phyloP scores from a whole-genome alignment of 2,797 vertebrate species.

The Pseudochirops corinnae region DNA sequence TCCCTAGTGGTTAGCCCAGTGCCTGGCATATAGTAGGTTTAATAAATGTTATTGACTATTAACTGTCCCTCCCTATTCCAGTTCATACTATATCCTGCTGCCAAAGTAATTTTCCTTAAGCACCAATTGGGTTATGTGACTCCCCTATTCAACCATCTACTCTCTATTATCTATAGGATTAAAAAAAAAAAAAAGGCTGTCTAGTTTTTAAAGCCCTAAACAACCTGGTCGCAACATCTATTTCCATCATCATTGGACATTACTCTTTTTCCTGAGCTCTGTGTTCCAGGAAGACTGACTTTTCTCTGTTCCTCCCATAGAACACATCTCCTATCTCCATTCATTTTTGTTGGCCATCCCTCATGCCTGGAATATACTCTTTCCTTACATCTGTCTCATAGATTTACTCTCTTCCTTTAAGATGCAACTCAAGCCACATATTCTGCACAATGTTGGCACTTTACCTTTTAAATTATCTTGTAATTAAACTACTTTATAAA shows the following conservation, averaged over 20 bases:
- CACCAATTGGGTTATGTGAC: no score
- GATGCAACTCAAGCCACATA: background rate
- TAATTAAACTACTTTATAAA: background rate
- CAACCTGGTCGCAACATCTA: background rate
- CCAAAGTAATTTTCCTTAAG: no score
- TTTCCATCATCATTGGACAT: background rate
- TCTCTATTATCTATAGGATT: no score
- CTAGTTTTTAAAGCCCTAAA: background rate
- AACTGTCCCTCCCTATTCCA: no score
- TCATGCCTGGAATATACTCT: background rate
- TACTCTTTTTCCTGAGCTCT: background rate
- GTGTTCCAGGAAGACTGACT: background rate
- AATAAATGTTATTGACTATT: background rate
- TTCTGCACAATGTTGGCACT: background rate
- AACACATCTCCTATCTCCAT: background rate
- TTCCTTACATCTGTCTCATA: background rate
- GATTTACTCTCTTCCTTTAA: background rate
- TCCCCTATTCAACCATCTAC: no score
- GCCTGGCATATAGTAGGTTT: background rate
- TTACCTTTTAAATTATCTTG: background rate
- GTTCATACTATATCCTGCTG: no score
- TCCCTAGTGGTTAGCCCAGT: background rate
- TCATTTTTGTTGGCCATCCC: background rate
- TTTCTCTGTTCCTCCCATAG: background rate
- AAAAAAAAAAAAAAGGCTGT: background rate